Conservation (phyloP, 1,140 invertebrate species). For the Platyscapa corneri region DNA sequence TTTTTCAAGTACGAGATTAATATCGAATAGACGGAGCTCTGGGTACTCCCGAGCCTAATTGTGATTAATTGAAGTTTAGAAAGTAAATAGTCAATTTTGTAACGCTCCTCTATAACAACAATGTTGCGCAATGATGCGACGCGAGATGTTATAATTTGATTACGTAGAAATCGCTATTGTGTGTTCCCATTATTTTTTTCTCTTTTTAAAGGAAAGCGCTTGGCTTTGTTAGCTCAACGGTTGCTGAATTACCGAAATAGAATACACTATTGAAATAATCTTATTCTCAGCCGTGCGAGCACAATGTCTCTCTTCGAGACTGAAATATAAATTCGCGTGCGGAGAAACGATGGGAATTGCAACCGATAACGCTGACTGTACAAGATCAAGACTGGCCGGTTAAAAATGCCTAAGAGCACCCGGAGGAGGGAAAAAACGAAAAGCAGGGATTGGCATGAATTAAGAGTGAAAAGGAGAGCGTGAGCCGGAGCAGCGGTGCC, state of each 20-base stretch:
- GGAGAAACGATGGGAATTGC: background rate
- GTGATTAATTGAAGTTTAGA: background rate
- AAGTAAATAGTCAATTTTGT: background rate
- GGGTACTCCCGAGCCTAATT: background rate
- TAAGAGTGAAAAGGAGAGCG: conserved; percentile 5
- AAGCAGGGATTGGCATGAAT: background rate
- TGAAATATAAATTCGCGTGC: background rate
- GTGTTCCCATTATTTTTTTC: too few species aligned
- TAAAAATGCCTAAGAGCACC: background rate
- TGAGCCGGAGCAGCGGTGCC: background rate
- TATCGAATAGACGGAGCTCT: background rate
- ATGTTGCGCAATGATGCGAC: too few species aligned
- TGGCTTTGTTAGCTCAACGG: too few species aligned
- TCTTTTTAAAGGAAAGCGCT: too few species aligned
- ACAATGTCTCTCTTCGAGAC: background rate
- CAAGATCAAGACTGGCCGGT: background rate
- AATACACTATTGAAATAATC: background rate
- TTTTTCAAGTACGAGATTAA: background rate
- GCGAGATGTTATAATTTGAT: background rate
- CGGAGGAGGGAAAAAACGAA: background rate
- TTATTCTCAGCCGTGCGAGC: too few species aligned
- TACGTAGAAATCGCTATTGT: background rate
- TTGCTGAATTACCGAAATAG: too few species aligned
- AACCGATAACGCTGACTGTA: background rate
- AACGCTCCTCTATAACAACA: background rate